Evolutionary conservation across 2,888 invertebrate species (phyloP), one percentile per base, ranked within the genome.

Genomic region (Brachylomia viminalis): DNA sequence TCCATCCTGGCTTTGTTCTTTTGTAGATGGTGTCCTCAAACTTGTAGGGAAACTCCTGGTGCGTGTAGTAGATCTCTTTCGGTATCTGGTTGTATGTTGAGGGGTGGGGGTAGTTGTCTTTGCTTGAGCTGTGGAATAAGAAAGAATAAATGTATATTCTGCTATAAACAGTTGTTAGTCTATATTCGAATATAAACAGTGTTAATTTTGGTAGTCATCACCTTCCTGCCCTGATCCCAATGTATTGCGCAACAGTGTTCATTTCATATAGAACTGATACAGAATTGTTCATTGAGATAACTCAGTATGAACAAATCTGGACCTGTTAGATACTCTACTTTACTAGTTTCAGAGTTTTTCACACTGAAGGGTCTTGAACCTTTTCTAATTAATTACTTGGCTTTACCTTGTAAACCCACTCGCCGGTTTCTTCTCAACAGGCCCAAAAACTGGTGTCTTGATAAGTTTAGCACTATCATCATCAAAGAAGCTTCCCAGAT

Each of bases 401-500:
- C 49, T 49, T 49, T 49, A 95, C 95, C 93, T 92, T 3, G 89
- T 72, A 80, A 94, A 93, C 15, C 90, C 90, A 52, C 90, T 78
- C 3, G 91, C 85, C 0, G 94, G 92, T 56, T 91, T 92, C 75
- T 91, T 91, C 11, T 80, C 69, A 30, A 90, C 77, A 0, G 92
- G 91, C 3, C 70, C 75, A 64, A 71, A 58, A 4, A 73, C 74
- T 7, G 88, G 88, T 10, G 67, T 79, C 58, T 79, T 86, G 5
- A 88, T 88, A 11, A 88, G 10, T 64, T 86, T 83, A 54, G 88
- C 84, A n/a, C 33, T 86, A 83, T 96, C 95, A 79, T 95, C 93
- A 84, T 97, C 97, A 82, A 95, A 95, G 82, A 94, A 94, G 56
- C 92, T 93, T 27, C 95, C 96, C 49, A 97, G 82, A 85, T 95